These are phyloP conservation scores for Calvadosia cruxmelitensis DNA, from an alignment of 30 jellyfish, hydroid and myxozoan genomes.

Conservation along the genomic window DNA sequence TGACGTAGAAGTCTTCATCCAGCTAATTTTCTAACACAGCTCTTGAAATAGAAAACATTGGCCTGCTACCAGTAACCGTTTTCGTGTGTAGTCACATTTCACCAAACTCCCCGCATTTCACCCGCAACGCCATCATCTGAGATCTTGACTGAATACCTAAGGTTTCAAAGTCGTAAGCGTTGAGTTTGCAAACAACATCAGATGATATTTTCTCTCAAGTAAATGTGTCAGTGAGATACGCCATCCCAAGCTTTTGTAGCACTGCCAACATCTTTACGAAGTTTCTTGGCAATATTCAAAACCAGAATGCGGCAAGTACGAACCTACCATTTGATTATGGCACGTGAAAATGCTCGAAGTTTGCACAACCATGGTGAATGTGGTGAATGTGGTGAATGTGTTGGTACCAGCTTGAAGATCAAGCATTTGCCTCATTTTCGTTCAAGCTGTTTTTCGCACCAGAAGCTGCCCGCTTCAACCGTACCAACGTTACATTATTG, in stretches of 20 bases:
- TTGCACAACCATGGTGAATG: too few species aligned
- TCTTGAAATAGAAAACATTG: slow-evolving; percentile 21
- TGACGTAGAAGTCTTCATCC: too few species aligned
- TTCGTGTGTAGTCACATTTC: neutral
- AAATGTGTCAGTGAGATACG: slow-evolving; percentile 8
- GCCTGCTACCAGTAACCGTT: slow-evolving; percentile 21
- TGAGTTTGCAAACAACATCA: slow-evolving; percentile 22
- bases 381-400: too few species aligned
- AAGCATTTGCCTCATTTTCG: too few species aligned
- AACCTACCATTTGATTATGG: too few species aligned
- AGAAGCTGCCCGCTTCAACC: too few species aligned
- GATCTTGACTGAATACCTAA: slow-evolving; percentile 11
- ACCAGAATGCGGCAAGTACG: too few species aligned
- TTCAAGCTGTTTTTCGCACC: too few species aligned
- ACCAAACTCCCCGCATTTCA: slow-evolving; percentile 10
- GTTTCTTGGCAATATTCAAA: too few species aligned
- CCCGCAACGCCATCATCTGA: slow-evolving; percentile 23
- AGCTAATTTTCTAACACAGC: slow-evolving; percentile 7
- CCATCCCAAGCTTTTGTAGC: slow-evolving; percentile 6
- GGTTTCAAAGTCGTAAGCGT: slow-evolving; percentile 8
- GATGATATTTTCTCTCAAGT: slow-evolving; percentile 22
- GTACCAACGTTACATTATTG: too few species aligned
- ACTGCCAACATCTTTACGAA: slow-evolving; percentile 2
- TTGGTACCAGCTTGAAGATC: too few species aligned
- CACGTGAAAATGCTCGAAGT: too few species aligned